Evolutionary conservation across 2,888 invertebrate species (phyloP).

Genomic region (Cantharis rufa): DNA sequence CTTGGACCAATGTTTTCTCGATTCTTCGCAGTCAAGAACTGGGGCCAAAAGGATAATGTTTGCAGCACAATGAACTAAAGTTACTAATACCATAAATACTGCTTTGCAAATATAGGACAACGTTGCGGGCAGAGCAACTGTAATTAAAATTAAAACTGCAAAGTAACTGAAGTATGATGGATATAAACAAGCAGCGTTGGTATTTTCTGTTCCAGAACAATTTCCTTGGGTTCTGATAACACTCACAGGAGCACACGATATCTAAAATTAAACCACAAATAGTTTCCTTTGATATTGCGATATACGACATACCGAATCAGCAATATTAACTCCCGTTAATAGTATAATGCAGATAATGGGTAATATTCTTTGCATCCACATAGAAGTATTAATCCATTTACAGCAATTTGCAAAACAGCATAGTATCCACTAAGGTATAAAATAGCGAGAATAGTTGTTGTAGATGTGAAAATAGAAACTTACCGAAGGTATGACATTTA

Average conservation of each 20-base stretch:
- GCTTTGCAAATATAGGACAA: conserved; percentile 73
- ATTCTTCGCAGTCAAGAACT: conserved; percentile 64
- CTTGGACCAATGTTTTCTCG: conserved; percentile 53
- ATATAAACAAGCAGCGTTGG: conserved; percentile 61
- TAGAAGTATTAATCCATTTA: conserved; percentile 61
- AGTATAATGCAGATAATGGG: conserved; percentile 62
- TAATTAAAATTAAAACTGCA: conserved; percentile 69
- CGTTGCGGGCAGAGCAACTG: conserved; percentile 72
- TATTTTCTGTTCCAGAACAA: conserved; percentile 47
- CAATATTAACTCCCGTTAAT: conserved; percentile 62
- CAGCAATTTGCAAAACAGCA: conserved; percentile 59
- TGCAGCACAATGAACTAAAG: conserved; percentile 63
- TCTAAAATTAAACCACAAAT: conserved; percentile 35
- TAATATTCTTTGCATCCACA: conserved; percentile 61
- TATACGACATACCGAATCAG: conserved; percentile 64
- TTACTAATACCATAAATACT: conserved; percentile 64
- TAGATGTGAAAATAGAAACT: conserved; percentile 32
- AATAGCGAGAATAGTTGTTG: not conserved
- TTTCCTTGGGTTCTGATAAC: conserved; percentile 38
- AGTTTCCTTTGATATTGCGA: not conserved
- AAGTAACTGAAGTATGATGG: conserved; percentile 77
- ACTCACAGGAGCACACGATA: conserved; percentile 42
- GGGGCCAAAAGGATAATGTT: conserved; percentile 63
- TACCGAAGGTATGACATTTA: conserved; percentile 53
- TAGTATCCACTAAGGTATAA: conserved; percentile 51